Evolutionary conservation across 2,113 vertebrate species (phyloP).

Genomic region (Notiomystis cincta): DNA sequence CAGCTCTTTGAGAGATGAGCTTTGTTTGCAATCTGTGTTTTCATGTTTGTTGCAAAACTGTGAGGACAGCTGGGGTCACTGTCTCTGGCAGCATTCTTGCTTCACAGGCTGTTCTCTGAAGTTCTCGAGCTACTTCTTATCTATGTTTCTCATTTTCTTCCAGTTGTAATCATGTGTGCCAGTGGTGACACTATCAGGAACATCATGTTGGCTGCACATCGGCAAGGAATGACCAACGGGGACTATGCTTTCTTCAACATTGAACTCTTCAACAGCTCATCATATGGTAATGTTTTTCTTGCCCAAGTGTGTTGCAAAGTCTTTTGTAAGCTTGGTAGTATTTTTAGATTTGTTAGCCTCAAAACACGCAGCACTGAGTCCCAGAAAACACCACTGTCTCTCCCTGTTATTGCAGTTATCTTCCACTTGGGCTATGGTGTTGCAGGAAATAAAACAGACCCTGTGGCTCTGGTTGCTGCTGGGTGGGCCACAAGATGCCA

Average conservation of each 20-base stretch:
- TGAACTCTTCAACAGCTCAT: conserved; percentile 95
- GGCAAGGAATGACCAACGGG: conserved; percentile 84
- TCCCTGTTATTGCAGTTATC: neutral
- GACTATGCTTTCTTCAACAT: conserved; percentile 94
- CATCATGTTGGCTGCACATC: conserved; percentile 91
- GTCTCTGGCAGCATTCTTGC: neutral
- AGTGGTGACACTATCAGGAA: conserved; percentile 83
- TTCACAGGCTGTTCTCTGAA: conserved; percentile 25
- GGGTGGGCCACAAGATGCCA: neutral
- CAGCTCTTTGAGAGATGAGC: neutral
- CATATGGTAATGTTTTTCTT: conserved; percentile 81
- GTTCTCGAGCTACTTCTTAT: conserved; percentile 33
- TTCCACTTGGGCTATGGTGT: neutral
- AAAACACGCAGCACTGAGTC: neutral
- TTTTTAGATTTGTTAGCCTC: conserved; percentile 23
- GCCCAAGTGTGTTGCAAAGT: neutral
- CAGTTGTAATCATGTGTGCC: conserved; percentile 96
- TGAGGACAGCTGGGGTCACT: conserved; percentile 12
- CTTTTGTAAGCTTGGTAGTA: neutral
- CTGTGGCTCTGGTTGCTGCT: neutral
- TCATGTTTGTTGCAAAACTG: neutral
- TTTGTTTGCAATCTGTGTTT: neutral
- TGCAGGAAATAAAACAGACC: neutral
- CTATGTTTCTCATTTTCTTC: conserved; percentile 50
- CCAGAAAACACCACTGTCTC: neutral